Percentiles rank a stretch among this genome's conserved stretches.
phyloP scores from a whole-genome alignment of 2,888 invertebrate genomes.

The Archips xylosteana region DNA sequence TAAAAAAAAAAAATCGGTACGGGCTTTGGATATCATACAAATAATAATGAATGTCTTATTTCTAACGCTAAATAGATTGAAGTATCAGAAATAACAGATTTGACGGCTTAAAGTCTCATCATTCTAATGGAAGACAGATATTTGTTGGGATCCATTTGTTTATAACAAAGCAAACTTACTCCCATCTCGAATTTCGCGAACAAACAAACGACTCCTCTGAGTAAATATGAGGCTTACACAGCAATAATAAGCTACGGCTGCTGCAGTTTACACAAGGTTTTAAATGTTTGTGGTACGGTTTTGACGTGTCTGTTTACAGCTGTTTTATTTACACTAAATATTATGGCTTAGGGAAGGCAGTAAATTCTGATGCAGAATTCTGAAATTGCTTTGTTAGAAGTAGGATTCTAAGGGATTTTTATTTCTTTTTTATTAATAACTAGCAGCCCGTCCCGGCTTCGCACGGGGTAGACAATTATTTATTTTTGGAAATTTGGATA shows the following conservation, averaged over 20 bases:
- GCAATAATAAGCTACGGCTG: slow-evolving; percentile 20
- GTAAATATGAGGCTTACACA: slow-evolving; percentile 29
- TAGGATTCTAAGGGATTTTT: too few species aligned
- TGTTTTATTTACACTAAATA: not conserved
- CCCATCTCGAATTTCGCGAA: slow-evolving; percentile 34
- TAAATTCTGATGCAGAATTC: too few species aligned
- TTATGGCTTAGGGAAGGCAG: not conserved
- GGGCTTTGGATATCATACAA: too few species aligned
- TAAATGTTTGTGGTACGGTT: slow-evolving; percentile 2
- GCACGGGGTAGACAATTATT: too few species aligned
- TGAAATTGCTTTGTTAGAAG: too few species aligned
- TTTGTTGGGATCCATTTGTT: slow-evolving; percentile 31
- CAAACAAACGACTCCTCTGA: slow-evolving; percentile 34
- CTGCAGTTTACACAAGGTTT: slow-evolving; percentile 2
- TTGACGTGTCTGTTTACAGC: not conserved
- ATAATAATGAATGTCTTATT: too few species aligned
- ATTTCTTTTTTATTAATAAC: too few species aligned
- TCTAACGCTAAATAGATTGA: too few species aligned
- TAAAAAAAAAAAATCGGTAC: too few species aligned
- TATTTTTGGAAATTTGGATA: too few species aligned
- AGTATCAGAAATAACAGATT: not conserved
- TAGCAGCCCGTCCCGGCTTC: too few species aligned
- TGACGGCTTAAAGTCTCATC: slow-evolving; percentile 15
- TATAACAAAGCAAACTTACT: slow-evolving; percentile 37
- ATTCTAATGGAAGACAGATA: slow-evolving; percentile 30